These are phyloP conservation scores for Homarus gammarus DNA, from an alignment of 2,888 invertebrate species.

Conservation along the genomic window DNA sequence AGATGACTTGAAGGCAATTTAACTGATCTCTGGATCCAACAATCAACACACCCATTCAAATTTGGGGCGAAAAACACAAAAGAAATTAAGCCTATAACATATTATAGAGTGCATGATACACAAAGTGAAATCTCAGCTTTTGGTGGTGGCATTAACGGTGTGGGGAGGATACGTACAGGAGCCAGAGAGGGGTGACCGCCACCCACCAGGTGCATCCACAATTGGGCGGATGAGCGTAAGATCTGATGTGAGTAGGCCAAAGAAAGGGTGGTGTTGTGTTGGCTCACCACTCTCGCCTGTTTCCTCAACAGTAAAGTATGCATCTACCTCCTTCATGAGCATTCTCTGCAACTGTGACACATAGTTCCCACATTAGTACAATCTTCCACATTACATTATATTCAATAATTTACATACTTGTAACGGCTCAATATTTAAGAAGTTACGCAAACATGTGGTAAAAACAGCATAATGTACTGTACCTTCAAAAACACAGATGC, in stretches of 20 bases:
- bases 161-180: constrained; percentile 61
- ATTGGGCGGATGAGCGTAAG: constrained; percentile 89
- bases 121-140: neutral
- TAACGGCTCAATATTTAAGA: too few species aligned
- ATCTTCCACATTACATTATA: too few species aligned
- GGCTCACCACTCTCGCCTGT: constrained; percentile 73
- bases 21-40: neutral
- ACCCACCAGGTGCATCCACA: constrained; percentile 72
- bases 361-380: neutral
- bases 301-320: constrained; percentile 78
- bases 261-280: constrained; percentile 85
- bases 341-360: constrained; percentile 84
- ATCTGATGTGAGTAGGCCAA: constrained; percentile 88
- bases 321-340: constrained; percentile 89
- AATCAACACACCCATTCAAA: neutral
- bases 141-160: constrained; percentile 36
- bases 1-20: neutral
- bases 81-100: neutral
- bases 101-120: constrained; percentile 21
- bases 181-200: constrained; percentile 63
- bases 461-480: too few species aligned
- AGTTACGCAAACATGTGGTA: too few species aligned
- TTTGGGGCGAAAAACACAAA: neutral
- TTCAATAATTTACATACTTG: too few species aligned
- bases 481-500: too few species aligned